Percentiles rank a stretch among this genome's conserved stretches.
phyloP scores from a whole-genome alignment of 1,140 invertebrate species.

The Drosophila navojoa region DNA sequence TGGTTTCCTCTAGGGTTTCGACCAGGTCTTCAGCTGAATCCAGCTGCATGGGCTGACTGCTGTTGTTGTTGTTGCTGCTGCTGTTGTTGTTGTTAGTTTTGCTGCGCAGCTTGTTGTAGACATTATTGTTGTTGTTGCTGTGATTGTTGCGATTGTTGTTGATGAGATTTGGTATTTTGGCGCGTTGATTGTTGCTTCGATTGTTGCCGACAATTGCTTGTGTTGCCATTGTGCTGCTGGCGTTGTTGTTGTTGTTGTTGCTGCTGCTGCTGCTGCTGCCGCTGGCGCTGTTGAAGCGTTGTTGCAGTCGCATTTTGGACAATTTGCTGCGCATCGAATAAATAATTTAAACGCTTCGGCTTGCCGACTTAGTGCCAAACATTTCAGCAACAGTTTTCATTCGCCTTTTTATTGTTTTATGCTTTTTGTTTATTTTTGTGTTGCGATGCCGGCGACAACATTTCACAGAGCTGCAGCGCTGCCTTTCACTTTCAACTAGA shows the following conservation, averaged over 20 bases:
- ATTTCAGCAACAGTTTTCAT: constrained; percentile 21
- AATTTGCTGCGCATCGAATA: constrained; percentile 46
- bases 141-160: constrained; percentile 43
- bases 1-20: constrained; percentile 51
- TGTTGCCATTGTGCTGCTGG: constrained; percentile 19
- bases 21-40: constrained; percentile 19
- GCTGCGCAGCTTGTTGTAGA: constrained; percentile 50
- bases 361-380: constrained; percentile 14
- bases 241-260: constrained; percentile 30
- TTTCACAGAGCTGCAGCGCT: constrained; percentile 31
- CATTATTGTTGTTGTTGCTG: constrained; percentile 37
- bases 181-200: constrained; percentile 42
- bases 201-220: constrained; percentile 43
- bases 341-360: constrained; percentile 1
- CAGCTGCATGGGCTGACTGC: constrained; percentile 24
- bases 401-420: not conserved
- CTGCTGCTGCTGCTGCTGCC: constrained; percentile 27
- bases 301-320: constrained; percentile 68
- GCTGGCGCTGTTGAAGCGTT: constrained; percentile 51
- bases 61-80: constrained; percentile 20
- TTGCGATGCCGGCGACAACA: constrained; percentile 49
- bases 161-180: constrained; percentile 60
- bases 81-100: constrained; percentile 21
- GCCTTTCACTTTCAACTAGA: constrained; percentile 76
- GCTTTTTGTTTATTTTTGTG: constrained; percentile 42